Evolutionary conservation across 2,113 vertebrate species (phyloP).

Genomic region (Urocynchramus pylzowi): DNA sequence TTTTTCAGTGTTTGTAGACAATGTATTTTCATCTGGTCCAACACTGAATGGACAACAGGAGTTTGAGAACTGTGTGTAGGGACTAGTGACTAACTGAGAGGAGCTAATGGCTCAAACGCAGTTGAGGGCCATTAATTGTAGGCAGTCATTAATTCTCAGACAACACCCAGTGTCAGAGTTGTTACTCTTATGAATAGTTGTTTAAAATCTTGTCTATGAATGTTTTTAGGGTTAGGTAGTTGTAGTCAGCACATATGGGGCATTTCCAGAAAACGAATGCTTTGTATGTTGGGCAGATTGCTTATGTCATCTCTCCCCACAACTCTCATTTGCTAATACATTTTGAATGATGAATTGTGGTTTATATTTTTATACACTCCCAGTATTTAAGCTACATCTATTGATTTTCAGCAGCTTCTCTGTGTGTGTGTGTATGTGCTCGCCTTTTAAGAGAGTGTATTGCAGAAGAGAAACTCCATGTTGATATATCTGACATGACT

Average conservation of each 20-base stretch:
- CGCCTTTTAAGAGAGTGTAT: not conserved
- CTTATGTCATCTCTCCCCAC: not conserved
- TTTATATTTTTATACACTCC: not conserved
- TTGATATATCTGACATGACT: not conserved
- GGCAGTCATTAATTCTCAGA: constrained; percentile 39
- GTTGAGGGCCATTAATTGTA: constrained; percentile 2
- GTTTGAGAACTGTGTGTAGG: not conserved
- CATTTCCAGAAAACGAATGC: not conserved
- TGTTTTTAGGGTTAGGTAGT: constrained; percentile 13
- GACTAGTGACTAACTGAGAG: constrained; percentile 36
- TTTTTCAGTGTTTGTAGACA: not conserved
- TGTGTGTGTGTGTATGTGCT: too few species aligned
- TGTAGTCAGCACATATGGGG: not conserved
- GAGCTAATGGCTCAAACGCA: not conserved
- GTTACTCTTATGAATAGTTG: constrained; percentile 7
- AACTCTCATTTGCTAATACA: not conserved
- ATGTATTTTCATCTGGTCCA: not conserved
- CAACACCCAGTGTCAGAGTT: constrained; percentile 46
- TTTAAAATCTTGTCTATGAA: constrained; percentile 7
- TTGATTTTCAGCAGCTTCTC: not conserved
- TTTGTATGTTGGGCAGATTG: not conserved
- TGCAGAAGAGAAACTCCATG: not conserved
- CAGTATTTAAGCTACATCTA: not conserved
- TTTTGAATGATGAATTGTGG: not conserved
- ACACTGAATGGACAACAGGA: not conserved